Evolutionary conservation across 2,888 invertebrate species (phyloP).

Genomic region (Acrocyrtus sp.): DNA sequence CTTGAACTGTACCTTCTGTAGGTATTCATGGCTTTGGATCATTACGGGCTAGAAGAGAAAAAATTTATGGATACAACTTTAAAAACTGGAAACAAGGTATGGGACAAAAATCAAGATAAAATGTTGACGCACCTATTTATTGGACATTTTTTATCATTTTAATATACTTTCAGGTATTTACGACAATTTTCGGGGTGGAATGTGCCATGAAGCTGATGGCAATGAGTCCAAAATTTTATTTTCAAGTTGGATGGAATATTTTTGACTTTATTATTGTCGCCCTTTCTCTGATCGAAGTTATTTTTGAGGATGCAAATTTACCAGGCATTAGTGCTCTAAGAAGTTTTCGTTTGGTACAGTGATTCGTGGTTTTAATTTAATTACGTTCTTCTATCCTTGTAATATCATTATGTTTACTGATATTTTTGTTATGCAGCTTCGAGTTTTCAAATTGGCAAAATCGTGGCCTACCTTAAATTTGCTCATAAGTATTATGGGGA

Average conservation of each 20-base stretch:
- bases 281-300: constrained; percentile 86
- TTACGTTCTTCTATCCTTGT: background rate
- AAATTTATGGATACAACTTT: constrained; percentile 76
- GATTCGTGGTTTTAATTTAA: background rate
- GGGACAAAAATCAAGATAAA: background rate
- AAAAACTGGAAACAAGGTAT: constrained; percentile 91
- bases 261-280: constrained; percentile 77
- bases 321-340: constrained; percentile 71
- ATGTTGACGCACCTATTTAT: background rate
- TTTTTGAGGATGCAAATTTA: constrained; percentile 62
- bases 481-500: constrained; percentile 97
- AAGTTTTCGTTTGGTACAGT: constrained; percentile 93
- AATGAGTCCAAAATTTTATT: constrained; percentile 96
- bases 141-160: background rate
- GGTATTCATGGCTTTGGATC: constrained; percentile 90
- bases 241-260: constrained; percentile 71
- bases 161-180: constrained; percentile 55
- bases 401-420: background rate
- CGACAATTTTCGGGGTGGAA: constrained; percentile 62
- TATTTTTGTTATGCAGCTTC: constrained; percentile 75
- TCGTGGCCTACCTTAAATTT: constrained; percentile 98
- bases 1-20: too few relatives aligned
- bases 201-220: constrained; percentile 86
- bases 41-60: constrained; percentile 85
- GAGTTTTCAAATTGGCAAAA: constrained; percentile 89